Base-by-base conservation (phyloP, 2,888 invertebrate species). In the Heliconius cydno region DNA sequence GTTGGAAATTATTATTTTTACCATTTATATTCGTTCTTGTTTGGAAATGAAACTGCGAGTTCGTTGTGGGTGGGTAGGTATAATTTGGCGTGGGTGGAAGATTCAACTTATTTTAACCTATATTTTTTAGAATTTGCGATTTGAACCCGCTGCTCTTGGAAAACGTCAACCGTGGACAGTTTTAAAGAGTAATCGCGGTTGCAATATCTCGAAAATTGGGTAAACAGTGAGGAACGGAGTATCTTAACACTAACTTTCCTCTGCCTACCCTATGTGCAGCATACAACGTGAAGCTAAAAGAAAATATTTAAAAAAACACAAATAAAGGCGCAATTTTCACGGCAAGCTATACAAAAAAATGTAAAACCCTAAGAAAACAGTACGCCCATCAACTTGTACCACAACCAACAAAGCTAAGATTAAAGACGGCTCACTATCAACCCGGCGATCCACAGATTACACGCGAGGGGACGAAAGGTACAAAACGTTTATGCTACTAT, bases 1-100 rank as follows among this genome's bases (percentile, higher is more conserved):
- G 68, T 81, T 76, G 46, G 41, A 79, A 81, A 68, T 80, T 79
- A 76, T 79, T 74, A 74, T 70, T 73, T 79, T 67, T 75, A 71
- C 70, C 65, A 77, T 67, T 75, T 70, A 52, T 70, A 71, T 76
- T 25, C 34, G 65, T 72, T 72, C 30, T 34, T 34, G 28, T 65
- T 74, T 65, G 41, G 41, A 65, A 74, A 65, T 34, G 57, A 74
- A n/a, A 74, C 74, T 65, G 30, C 13, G 34, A 5, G 38, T 25
- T 28, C 65, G 28, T 65, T 65, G 28, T 25, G 63, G 52, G 52
- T 52, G n/a, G n/a, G n/a, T 60, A n/a, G n/a, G n/a, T 60, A n/a
- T 65, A 65, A 28, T 13, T 63, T 63, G 10, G 25, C 13, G 63
- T 28, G 65, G 15, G 65, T 65, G 10, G 60, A 10, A 10, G n/a